Base-by-base conservation (phyloP, 2,888 invertebrate species). In the Lithophane semibrunnea region DNA sequence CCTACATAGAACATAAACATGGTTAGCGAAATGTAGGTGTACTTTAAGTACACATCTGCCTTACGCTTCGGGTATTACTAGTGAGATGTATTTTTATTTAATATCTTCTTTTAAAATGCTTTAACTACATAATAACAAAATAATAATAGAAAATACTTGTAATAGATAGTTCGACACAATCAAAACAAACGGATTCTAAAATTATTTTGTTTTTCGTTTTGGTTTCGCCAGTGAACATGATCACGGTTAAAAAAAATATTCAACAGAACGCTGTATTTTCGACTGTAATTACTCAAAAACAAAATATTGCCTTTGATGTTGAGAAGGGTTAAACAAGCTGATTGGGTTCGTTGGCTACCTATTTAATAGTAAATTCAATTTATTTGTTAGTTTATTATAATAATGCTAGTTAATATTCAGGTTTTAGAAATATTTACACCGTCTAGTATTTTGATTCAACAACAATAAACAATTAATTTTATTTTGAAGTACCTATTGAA, bases 341-440 rank as follows among this genome's bases (percentile, higher is more conserved):
- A 64, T 64, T 63, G 9, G 3, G 10, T 63, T 8, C 2, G 1
- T 42, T 52, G 18, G 37, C n/a, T 37, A 18, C 16, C 42, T 54
- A 54, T 44, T 44, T 44, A 16, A 49, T 63, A 63, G 21, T 16
- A 24, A 24, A 77, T 69, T 37, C 5, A 12, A 54, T 68, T 42
- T 16, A 49, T 49, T 75, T 56, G 37, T 12, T 21, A 37, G 0
- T 69, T 54, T 54, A 79, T 24, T 49, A 13, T 42, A 69, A 79
- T n/a, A 64, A 44, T 21, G 8, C 24, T 44, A 52, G 2, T 56
- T 44, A 37, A 16, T 58, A 64, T 64, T 79, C 18, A 37, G 52
- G 44, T 52, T 60, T 47, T 13, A 65, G 4, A 60, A 60, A 60
- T 16, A 54, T 29, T 18, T 16, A 52, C 13, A 54, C 1, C 0